phyloP scores from a whole-genome alignment of 1,140 invertebrate species.

The Bombus sylvicola region DNA sequence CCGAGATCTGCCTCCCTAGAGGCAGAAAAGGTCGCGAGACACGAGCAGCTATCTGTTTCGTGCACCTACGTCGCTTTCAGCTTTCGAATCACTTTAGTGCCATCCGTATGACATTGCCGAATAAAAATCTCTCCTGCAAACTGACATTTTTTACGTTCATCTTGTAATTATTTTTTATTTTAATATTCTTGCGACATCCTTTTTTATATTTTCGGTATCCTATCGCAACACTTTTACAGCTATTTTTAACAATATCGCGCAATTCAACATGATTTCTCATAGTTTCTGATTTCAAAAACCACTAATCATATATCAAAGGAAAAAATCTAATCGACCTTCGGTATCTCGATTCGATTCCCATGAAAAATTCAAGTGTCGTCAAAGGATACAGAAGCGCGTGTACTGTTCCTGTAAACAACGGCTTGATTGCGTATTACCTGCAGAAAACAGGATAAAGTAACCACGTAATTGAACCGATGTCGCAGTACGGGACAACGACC shows the following conservation, averaged over 20 bases:
- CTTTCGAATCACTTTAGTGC: neutral
- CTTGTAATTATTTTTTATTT: neutral
- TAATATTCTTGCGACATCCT: too few relatives aligned
- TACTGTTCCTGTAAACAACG: slow-evolving; percentile 60
- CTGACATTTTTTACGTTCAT: neutral
- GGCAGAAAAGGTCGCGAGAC: neutral
- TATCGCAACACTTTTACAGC: neutral
- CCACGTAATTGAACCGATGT: neutral
- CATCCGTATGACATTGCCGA: neutral
- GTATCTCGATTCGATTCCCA: neutral
- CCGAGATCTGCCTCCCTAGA: neutral
- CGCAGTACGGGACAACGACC: neutral
- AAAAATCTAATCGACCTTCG: neutral
- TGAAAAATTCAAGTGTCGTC: neutral
- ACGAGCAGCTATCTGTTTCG: neutral
- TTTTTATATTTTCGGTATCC: neutral
- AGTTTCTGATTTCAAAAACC: too few relatives aligned
- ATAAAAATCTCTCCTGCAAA: neutral
- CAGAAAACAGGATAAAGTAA: slow-evolving; percentile 47
- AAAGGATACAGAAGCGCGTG: slow-evolving; percentile 57
- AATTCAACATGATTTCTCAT: too few relatives aligned
- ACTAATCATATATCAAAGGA: too few relatives aligned
- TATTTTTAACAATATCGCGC: too few relatives aligned
- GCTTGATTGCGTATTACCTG: slow-evolving; percentile 52
- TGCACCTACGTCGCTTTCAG: neutral